Conservation (phyloP, 2,797 vertebrate species). For the Syngnathus rostellatus region DNA sequence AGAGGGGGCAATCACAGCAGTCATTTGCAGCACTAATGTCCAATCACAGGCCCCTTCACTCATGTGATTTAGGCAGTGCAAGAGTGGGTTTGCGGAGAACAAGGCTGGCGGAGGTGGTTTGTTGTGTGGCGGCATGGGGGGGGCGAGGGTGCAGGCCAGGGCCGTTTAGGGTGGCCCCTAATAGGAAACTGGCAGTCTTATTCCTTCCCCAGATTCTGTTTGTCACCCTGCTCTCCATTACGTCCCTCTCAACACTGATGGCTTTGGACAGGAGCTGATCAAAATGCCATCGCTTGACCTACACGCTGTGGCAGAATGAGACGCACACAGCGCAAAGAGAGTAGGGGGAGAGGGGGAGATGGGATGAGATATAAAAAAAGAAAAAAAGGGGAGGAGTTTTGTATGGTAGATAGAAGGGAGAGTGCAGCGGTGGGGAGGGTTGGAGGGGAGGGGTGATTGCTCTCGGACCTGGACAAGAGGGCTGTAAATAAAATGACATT, state of each 20-base stretch:
- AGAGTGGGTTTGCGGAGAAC: slow-evolving; percentile 69
- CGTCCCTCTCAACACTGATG: slow-evolving; percentile 99
- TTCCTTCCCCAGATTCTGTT: slow-evolving; percentile 99
- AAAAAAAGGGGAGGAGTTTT: slow-evolving; percentile 27
- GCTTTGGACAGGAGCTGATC: slow-evolving; percentile 99
- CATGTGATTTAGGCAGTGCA: slow-evolving; percentile 93
- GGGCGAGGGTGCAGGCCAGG: slow-evolving; percentile 51
- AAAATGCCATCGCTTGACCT: slow-evolving; percentile 99
- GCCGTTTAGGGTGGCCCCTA: slow-evolving; percentile 93
- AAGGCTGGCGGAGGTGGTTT: slow-evolving; percentile 44
- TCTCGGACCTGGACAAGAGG: slow-evolving; percentile 75
- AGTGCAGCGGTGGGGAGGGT: slow-evolving; percentile 22
- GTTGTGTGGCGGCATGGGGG: slow-evolving; percentile 25
- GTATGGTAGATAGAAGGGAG: slow-evolving; percentile 37
- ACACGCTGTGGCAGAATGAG: slow-evolving; percentile 82
- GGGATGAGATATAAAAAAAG: slow-evolving; percentile 37
- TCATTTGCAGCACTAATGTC: slow-evolving; percentile 99
- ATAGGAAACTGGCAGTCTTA: slow-evolving; percentile 99
- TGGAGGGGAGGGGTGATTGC: slow-evolving; percentile 78
- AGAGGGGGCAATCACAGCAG: slow-evolving; percentile 90
- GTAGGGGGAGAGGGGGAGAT: slow-evolving; percentile 15
- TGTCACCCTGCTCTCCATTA: slow-evolving; percentile 99
- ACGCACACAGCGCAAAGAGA: slow-evolving; percentile 50
- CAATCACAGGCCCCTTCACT: slow-evolving; percentile 98
- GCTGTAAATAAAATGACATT: slow-evolving; percentile 99